Conservation (phyloP, 2,797 vertebrate species). For the Lepilemur ruficaudatus region DNA sequence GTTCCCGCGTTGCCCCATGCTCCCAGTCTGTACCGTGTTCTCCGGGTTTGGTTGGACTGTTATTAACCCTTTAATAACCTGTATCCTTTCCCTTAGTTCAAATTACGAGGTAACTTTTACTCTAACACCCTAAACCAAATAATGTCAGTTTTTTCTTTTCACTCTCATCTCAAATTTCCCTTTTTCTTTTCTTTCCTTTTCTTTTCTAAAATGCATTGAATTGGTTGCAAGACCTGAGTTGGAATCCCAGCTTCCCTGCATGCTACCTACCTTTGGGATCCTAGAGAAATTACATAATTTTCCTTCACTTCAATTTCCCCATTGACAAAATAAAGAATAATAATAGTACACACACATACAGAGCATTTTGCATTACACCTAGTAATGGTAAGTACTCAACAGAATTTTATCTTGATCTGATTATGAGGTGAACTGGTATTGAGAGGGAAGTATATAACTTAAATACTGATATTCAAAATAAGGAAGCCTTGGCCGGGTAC, state of each 20-base stretch:
- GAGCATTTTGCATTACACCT: background rate
- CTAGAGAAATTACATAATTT: background rate
- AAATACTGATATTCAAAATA: background rate
- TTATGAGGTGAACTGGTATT: background rate
- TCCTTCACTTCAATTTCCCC: background rate
- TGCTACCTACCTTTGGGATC: background rate
- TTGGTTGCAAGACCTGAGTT: background rate
- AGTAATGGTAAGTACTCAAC: background rate
- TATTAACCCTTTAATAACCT: background rate
- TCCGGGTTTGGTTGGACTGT: background rate
- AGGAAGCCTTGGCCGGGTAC: too few relatives aligned
- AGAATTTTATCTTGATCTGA: background rate
- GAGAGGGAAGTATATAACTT: constrained; percentile 8
- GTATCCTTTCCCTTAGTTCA: background rate
- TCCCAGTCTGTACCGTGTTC: background rate
- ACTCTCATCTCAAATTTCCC: background rate
- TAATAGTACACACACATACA: background rate
- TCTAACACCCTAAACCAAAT: background rate
- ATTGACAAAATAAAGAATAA: background rate
- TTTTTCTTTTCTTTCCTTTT: background rate
- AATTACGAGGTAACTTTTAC: background rate
- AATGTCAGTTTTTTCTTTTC: background rate
- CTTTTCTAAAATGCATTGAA: background rate
- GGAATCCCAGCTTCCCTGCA: background rate
- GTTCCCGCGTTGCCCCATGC: background rate